Conservation (phyloP, 2,113 vertebrate genomes). For the Physeter macrocephalus region DNA sequence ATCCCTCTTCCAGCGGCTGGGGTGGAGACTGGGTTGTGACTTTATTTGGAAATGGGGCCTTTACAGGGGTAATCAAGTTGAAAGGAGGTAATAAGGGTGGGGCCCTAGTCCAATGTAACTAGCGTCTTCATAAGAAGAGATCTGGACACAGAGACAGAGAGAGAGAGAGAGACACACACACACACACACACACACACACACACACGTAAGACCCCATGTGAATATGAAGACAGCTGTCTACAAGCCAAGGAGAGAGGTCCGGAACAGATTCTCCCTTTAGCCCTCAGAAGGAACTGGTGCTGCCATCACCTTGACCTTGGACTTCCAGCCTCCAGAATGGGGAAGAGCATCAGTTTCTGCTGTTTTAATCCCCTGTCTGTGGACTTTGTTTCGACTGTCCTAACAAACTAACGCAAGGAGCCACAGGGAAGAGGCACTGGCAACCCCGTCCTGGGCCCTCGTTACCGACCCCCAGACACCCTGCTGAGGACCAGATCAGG, state of each 20-base stretch:
- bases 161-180: no score
- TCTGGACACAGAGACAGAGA: neutral
- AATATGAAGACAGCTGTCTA: neutral
- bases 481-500: rapidly evolving
- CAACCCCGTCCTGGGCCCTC: rapidly evolving
- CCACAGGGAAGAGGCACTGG: rapidly evolving
- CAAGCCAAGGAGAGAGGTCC: no score
- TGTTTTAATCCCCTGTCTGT: rapidly evolving
- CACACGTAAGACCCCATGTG: rapidly evolving
- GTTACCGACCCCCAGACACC: rapidly evolving
- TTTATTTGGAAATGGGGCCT: neutral
- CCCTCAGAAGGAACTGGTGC: neutral
- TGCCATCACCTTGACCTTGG: neutral
- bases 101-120: neutral
- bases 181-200: no score
- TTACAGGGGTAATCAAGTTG: no score
- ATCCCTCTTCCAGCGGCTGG: neutral
- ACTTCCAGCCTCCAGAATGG: neutral
- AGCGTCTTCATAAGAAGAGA: neutral
- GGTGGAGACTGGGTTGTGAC: neutral
- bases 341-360: no score
- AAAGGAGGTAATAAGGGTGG: rapidly evolving
- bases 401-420: neutral
- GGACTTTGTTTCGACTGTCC: rapidly evolving
- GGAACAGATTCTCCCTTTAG: neutral